Evolutionary conservation across 2,113 vertebrate genomes (phyloP).

Genomic region (Garra rufa): DNA sequence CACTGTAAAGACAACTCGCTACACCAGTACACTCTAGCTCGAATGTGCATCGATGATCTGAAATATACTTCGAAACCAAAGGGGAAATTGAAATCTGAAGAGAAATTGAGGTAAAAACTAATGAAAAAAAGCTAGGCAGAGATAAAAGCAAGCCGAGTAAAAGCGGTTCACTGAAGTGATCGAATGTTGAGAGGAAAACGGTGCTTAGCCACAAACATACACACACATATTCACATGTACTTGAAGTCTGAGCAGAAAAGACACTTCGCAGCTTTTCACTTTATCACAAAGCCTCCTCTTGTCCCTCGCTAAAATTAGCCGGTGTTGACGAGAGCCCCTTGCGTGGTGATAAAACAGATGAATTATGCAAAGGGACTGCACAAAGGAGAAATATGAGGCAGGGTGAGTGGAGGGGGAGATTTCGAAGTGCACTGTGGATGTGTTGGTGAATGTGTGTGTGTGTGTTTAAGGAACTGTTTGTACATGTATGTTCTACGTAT

Average conservation of each 20-base stretch:
- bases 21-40: neutral
- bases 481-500: neutral
- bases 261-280: slow-evolving; percentile 66
- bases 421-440: neutral
- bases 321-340: slow-evolving; percentile 62
- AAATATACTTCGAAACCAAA: neutral
- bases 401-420: slow-evolving; percentile 30
- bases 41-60: neutral
- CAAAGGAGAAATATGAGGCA: slow-evolving; percentile 30
- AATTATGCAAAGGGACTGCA: slow-evolving; percentile 29
- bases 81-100: neutral
- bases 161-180: neutral
- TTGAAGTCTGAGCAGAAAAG: slow-evolving; percentile 62
- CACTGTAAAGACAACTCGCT: neutral
- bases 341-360: slow-evolving; percentile 30
- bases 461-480: neutral
- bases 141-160: neutral
- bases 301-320: slow-evolving; percentile 76
- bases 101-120: neutral
- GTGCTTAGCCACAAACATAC: neutral
- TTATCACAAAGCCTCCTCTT: slow-evolving; percentile 71
- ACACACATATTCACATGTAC: slow-evolving; percentile 39
- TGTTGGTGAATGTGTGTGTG: too few species aligned
- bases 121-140: neutral
- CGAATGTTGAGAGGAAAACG: slow-evolving; percentile 15